phyloP scores from a whole-genome alignment of 2,888 invertebrate species.

The Drosophila lacicola region DNA sequence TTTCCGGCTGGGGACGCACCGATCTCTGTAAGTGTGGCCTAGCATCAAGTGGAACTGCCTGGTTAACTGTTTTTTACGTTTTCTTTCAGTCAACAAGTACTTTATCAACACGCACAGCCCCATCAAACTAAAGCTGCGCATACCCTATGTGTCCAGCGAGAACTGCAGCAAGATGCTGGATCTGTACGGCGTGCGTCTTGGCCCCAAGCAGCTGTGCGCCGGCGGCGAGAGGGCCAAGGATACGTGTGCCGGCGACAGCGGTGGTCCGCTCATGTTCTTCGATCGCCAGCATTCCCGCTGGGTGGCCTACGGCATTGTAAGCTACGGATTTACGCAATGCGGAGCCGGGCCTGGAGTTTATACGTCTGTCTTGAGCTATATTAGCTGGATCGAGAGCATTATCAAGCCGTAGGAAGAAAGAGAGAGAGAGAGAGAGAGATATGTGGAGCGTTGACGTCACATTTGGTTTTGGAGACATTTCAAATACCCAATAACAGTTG shows the following conservation, averaged over 20 bases:
- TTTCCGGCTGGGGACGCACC: slow-evolving; percentile 89
- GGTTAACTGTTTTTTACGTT: neutral
- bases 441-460: slow-evolving; percentile 46
- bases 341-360: slow-evolving; percentile 90
- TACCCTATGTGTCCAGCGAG: slow-evolving; percentile 87
- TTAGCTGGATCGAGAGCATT: slow-evolving; percentile 87
- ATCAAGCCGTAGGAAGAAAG: slow-evolving; percentile 27
- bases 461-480: slow-evolving; percentile 27
- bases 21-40: slow-evolving; percentile 83
- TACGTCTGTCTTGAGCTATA: slow-evolving; percentile 83
- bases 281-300: slow-evolving; percentile 85
- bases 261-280: slow-evolving; percentile 90
- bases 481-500: slow-evolving; percentile 23
- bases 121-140: slow-evolving; percentile 88
- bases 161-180: slow-evolving; percentile 87
- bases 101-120: slow-evolving; percentile 85
- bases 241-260: slow-evolving; percentile 89
- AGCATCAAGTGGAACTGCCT: neutral
- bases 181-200: slow-evolving; percentile 85
- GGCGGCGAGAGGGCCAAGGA: slow-evolving; percentile 89
- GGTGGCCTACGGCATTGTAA: slow-evolving; percentile 88
- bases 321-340: slow-evolving; percentile 88
- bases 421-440: neutral
- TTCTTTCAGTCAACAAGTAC: slow-evolving; percentile 81
- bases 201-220: slow-evolving; percentile 88